Conservation (phyloP, 2,888 invertebrate species). For the Conistra vaccinii region DNA sequence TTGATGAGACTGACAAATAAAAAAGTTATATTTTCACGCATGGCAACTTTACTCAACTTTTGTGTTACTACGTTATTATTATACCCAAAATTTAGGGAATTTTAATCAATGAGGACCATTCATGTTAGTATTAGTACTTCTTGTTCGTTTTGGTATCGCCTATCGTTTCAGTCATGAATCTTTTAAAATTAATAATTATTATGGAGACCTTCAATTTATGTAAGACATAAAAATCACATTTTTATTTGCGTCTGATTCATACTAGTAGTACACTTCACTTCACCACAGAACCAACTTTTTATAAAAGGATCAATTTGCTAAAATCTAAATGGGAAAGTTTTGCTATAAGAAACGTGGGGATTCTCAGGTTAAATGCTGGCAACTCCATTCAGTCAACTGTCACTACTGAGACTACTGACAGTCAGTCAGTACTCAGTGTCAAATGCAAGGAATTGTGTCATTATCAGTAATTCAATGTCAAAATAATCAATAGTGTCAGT, state of each 20-base stretch:
- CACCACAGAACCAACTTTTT: background rate
- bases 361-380: background rate
- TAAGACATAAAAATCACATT: background rate
- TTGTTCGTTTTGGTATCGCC: background rate
- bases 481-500: conserved; percentile 27
- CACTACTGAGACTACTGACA: conserved; percentile 12
- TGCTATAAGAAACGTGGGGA: background rate
- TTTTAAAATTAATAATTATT: background rate
- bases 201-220: background rate
- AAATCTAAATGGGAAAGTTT: background rate
- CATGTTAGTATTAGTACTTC: background rate
- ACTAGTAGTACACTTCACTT: background rate
- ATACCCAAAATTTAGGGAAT: background rate
- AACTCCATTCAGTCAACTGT: conserved; percentile 16
- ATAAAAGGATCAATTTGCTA: background rate
- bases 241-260: background rate
- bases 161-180: background rate
- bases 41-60: background rate
- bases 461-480: conserved; percentile 12
- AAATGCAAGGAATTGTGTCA: background rate
- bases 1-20: background rate
- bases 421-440: background rate
- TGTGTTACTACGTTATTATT: conserved; percentile 6
- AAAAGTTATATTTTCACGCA: background rate
- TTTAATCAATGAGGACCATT: background rate